Conservation (phyloP, 2,888 invertebrate species). For the Tipula helvola region DNA sequence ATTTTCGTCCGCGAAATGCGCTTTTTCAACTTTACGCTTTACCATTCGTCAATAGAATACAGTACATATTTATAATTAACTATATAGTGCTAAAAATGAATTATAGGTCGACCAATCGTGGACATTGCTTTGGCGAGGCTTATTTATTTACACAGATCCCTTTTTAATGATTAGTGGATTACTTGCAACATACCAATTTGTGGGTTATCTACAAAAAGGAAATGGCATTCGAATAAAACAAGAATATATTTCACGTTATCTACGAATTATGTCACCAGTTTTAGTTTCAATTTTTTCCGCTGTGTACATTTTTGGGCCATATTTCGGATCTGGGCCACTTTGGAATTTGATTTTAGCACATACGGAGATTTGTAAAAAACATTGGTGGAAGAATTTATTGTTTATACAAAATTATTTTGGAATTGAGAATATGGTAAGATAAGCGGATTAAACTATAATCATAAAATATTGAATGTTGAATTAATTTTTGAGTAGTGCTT, state of each 20-base stretch:
- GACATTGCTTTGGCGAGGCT: slow-evolving; percentile 53
- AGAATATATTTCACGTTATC: slow-evolving; percentile 48
- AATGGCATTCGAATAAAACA: slow-evolving; percentile 42
- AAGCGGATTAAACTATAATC: no score
- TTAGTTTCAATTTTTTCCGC: slow-evolving; percentile 47
- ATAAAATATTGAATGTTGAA: no score
- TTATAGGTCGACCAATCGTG: slow-evolving; percentile 45
- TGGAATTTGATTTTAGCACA: slow-evolving; percentile 56
- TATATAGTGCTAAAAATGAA: no score
- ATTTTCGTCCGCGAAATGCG: no score
- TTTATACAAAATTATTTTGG: slow-evolving; percentile 63
- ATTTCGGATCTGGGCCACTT: slow-evolving; percentile 49
- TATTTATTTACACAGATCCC: slow-evolving; percentile 58
- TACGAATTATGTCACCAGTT: slow-evolving; percentile 48
- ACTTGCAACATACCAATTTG: slow-evolving; percentile 48
- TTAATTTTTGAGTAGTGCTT: no score
- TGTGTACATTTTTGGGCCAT: slow-evolving; percentile 51
- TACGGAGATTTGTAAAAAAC: slow-evolving; percentile 50
- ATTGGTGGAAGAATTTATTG: slow-evolving; percentile 58
- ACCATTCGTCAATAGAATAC: no score
- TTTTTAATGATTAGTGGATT: slow-evolving; percentile 58
- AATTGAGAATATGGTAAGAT: slow-evolving; percentile 51
- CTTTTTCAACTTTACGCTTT: no score
- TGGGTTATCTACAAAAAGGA: slow-evolving; percentile 42
- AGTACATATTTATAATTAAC: no score